Evolutionary conservation across 2,113 vertebrate genomes (phyloP).

Genomic region (Cricetomys ansorgei): DNA sequence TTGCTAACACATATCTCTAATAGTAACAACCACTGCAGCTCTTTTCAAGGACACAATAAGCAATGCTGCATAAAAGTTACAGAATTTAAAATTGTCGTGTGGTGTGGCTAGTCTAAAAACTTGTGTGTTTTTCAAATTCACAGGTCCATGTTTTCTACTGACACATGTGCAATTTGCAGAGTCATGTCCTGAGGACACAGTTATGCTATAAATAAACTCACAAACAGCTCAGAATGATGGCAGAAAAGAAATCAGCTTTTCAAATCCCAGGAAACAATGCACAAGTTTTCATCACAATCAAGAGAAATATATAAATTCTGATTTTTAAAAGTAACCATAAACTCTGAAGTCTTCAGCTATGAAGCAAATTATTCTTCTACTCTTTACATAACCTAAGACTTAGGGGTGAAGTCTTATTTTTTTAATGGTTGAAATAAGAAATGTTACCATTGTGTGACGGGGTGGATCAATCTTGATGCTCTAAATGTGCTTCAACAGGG

Average conservation of each 20-base stretch:
- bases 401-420: neutral
- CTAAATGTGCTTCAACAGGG: neutral
- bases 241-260: constrained; percentile 6
- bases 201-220: constrained; percentile 64
- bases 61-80: constrained; percentile 1
- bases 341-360: constrained; percentile 9
- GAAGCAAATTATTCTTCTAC: neutral
- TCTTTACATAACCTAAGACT: neutral
- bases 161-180: constrained; percentile 69
- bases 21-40: constrained; percentile 69
- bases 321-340: neutral
- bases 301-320: neutral
- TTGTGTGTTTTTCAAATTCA: constrained; percentile 63
- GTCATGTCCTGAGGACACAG: constrained; percentile 60
- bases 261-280: constrained; percentile 51
- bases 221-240: constrained; percentile 38
- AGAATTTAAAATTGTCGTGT: constrained; percentile 58
- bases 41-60: constrained; percentile 72
- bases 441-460: neutral
- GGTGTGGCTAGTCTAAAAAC: constrained; percentile 57
- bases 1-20: constrained; percentile 71
- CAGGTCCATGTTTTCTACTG: constrained; percentile 58
- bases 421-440: neutral
- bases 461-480: neutral
- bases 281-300: constrained; percentile 48